A percentile compares a stretch with the other conserved stretches of the same genome.
These are phyloP conservation scores for Lepilemur septentrionalis DNA, from an alignment of 2,797 vertebrate genomes.

Conservation along the genomic window DNA sequence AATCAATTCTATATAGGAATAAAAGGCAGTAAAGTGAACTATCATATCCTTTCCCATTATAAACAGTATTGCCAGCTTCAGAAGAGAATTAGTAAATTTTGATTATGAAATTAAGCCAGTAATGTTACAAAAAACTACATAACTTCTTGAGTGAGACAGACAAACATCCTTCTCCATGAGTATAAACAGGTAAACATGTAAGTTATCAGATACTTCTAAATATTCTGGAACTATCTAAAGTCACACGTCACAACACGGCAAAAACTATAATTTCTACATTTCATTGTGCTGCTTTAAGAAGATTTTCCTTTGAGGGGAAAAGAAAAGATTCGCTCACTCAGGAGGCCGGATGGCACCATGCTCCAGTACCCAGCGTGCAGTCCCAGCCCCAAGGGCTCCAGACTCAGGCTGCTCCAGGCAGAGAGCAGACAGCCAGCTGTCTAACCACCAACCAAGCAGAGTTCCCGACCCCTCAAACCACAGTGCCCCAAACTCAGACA, in stretches of 20 bases:
- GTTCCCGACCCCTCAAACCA: background rate
- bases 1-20: background rate
- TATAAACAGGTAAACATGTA: background rate
- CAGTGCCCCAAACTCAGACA: background rate
- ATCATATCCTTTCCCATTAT: background rate
- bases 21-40: background rate
- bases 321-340: background rate
- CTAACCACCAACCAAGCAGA: background rate
- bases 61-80: background rate
- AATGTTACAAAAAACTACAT: background rate
- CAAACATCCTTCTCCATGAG: background rate
- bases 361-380: fast-evolving
- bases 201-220: background rate
- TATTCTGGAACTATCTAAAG: background rate
- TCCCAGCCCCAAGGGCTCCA: background rate
- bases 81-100: background rate
- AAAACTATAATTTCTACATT: background rate
- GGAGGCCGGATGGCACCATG: background rate
- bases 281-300: background rate
- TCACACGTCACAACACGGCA: background rate
- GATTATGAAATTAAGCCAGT: background rate
- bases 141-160: background rate
- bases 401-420: background rate
- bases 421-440: background rate
- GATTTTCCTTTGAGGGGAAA: background rate